A percentile compares a stretch with the other conserved stretches of the same genome.
These are phyloP conservation scores for Drosophila ironensis DNA, from an alignment of 1,140 invertebrate species.

Conservation along the genomic window DNA sequence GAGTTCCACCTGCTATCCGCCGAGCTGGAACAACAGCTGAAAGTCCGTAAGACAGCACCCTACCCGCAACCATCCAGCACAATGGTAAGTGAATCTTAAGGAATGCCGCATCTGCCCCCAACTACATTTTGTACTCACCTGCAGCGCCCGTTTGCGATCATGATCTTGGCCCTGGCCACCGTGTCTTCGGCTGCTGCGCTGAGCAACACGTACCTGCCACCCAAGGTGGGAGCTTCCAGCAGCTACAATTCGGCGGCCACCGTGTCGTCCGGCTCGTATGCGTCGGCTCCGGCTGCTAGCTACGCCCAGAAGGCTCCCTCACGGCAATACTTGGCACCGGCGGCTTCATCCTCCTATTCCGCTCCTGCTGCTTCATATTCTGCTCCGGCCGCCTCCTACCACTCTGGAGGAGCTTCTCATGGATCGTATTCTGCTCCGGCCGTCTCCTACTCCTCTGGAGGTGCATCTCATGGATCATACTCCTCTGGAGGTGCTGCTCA, in stretches of 20 bases:
- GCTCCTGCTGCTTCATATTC: background rate
- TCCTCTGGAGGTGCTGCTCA: background rate
- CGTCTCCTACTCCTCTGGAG: background rate
- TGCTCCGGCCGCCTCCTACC: background rate
- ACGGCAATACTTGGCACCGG: slow-evolving; percentile 35
- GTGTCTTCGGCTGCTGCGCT: slow-evolving; percentile 31
- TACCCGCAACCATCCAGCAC: background rate
- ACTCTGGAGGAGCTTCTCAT: background rate
- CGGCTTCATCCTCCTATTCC: background rate
- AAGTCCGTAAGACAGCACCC: background rate
- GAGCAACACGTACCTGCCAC: slow-evolving; percentile 55
- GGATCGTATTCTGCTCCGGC: background rate
- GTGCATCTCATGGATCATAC: background rate
- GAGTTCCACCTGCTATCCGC: slow-evolving; percentile 20
- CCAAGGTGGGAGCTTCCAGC: slow-evolving; percentile 41
- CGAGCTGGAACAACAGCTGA: slow-evolving; percentile 26
- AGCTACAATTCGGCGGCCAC: slow-evolving; percentile 39
- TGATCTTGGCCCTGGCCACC: slow-evolving; percentile 30
- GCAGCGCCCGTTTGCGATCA: slow-evolving; percentile 36
- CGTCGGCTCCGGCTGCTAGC: slow-evolving; percentile 4
- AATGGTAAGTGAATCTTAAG: slow-evolving; percentile 58
- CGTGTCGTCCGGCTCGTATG: slow-evolving; percentile 23
- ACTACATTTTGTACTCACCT: no score
- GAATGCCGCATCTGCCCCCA: no score
- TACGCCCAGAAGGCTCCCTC: slow-evolving; percentile 3